Conservation (phyloP, 2,888 invertebrate species). For the Brachynemurus nebulosus region DNA sequence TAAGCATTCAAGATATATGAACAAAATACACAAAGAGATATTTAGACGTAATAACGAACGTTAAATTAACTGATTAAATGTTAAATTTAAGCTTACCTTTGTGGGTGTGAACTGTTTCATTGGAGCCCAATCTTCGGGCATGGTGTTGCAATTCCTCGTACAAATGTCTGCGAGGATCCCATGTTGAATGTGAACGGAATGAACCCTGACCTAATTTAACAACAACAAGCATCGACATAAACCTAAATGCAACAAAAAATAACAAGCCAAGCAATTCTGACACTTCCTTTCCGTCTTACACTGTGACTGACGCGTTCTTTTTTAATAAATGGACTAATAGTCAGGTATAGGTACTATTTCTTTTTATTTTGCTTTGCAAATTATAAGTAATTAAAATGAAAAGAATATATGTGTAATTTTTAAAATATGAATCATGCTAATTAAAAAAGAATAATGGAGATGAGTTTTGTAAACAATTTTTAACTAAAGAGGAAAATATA, state of each 20-base stretch:
- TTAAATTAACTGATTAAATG: neutral
- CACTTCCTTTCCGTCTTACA: too few species aligned
- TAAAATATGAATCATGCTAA: neutral
- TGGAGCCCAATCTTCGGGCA: conserved; percentile 43
- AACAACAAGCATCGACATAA: conserved; percentile 11
- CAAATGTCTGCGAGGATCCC: conserved; percentile 81
- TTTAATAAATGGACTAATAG: too few species aligned
- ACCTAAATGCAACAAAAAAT: conserved; percentile 11
- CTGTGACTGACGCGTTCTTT: too few species aligned
- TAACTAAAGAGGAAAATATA: too few species aligned
- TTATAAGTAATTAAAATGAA: neutral
- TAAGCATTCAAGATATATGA: neutral
- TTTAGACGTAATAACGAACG: neutral
- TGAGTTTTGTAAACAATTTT: too few species aligned
- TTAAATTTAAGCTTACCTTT: conserved; percentile 27
- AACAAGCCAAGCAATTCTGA: conserved; percentile 8
- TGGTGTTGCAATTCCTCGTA: conserved; percentile 76
- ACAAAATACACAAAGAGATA: neutral
- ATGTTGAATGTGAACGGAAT: conserved; percentile 52
- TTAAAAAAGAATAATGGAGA: neutral
- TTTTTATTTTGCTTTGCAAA: conserved; percentile 1
- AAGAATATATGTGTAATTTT: neutral
- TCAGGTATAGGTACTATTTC: too few species aligned
- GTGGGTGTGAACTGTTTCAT: conserved; percentile 48
- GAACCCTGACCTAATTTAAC: conserved; percentile 11